Base-by-base conservation (phyloP, 2,113 vertebrate genomes). In the Poeciliopsis turrubarensis region DNA sequence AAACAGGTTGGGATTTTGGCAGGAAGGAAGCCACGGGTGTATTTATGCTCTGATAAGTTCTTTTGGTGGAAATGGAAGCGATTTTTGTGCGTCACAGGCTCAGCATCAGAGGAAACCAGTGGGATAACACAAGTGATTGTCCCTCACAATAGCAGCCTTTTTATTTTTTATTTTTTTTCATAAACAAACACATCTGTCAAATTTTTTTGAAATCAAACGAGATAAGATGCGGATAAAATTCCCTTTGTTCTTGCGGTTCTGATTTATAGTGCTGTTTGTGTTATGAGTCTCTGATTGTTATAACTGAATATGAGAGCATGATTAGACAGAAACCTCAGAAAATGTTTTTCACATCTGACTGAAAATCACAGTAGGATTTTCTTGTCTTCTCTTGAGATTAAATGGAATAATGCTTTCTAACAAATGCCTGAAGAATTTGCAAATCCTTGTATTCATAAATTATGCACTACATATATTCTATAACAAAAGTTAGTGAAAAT, bases 1-100 rank as follows among this genome's bases (percentile, higher is more conserved):
- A 92, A 89, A 85, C 85, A 68, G 75, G 87, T 80, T 84, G 79
- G 87, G 89, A 75, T 89, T 78, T 54, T 72, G 73, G 70, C 88
- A 94, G 94, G 94, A 94, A 95, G 94, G 94, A 94, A 94, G 84
- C 81, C 81, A 79, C 80, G 25, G 78, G 81, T 61, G 26, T 81
- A 74, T 92, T 94, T 92, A 79, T 86, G 83, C 87, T 82, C 91
- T 73, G 93, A 94, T 94, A 94, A 94, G 89, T 92, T 69, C 79
- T 92, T 90, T 86, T 77, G 84, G 81, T 92, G 92, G 92, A 94
- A 93, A 91, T 89, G 89, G 91, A 91, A 90, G 90, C 68, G 82
- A 86, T 89, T 91, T 89, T 75, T 86, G 89, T 94, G 91, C 92
- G 91, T 93, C 93, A 94, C 87, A 68, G 60, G 70, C 87, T 80